Conservation (phyloP, 1,140 invertebrate species). For the Diachasma alloeum region DNA sequence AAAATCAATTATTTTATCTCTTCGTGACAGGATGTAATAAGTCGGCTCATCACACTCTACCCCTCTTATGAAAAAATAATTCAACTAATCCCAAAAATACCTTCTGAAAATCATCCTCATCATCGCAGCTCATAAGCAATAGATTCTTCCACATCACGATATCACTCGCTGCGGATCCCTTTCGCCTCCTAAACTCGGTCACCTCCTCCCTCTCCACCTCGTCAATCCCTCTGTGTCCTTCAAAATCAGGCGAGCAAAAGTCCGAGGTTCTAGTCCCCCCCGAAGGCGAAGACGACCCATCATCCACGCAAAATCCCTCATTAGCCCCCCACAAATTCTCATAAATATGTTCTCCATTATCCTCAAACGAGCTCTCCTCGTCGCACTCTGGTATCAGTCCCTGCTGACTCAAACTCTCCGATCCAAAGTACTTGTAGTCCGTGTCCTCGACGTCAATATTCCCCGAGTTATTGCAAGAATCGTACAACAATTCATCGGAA, state of each 20-base stretch:
- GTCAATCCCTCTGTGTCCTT: neutral
- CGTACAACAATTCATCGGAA: conserved; percentile 20
- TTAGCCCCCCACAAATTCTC: conserved; percentile 10
- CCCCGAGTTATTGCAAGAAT: conserved; percentile 20
- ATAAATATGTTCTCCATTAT: conserved; percentile 9
- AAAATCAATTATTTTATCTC: too few species aligned
- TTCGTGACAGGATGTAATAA: too few species aligned
- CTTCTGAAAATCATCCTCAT: conserved; percentile 32
- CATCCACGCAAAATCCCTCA: neutral
- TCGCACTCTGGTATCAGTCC: neutral
- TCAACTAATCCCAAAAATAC: neutral
- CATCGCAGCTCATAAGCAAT: conserved; percentile 13
- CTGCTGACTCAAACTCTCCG: neutral
- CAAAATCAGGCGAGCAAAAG: conserved; percentile 22
- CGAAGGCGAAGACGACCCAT: conserved; percentile 15
- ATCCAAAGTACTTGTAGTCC: conserved; percentile 22
- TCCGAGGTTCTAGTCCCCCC: conserved; percentile 14
- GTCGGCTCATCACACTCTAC: too few species aligned
- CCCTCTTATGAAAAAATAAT: neutral
- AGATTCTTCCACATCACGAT: conserved; percentile 33
- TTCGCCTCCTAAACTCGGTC: conserved; percentile 23
- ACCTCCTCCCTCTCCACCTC: conserved; percentile 7
- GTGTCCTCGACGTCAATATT: conserved; percentile 3
- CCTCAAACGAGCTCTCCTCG: conserved; percentile 20
- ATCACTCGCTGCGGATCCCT: conserved; percentile 32